Base-by-base conservation (phyloP, 2,888 invertebrate species). In the Oxyscelio sp. region DNA sequence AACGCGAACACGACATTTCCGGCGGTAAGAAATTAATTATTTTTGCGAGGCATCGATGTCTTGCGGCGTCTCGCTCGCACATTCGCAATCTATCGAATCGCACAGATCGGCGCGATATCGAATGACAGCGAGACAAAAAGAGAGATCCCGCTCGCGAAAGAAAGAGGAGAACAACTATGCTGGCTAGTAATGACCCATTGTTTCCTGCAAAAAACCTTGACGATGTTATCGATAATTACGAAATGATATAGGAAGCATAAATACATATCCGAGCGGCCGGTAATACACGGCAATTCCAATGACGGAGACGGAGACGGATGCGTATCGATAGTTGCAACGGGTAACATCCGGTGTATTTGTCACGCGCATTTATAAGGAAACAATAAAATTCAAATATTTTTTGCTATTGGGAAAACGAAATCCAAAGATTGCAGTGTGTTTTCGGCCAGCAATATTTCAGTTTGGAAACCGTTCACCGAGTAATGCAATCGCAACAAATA, bases 221-320 rank as follows among this genome's bases (percentile, higher is more conserved):
- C 92, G 93, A 93, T 94, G 92, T 93, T 93, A 93, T 93, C 93
- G 94, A 94, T 93, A 94, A 94, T 94, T 93, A 92, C 93, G 90
- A 92, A 94, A 93, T 93, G 93, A 94, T 94, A 94, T 91, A 92
- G 92, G 91, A 92, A 92, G 91, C 92, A 91, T 92, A 92, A 94
- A 92, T 93, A 93, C 90, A 91, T 92, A 92, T 92, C 91, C 89
- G 90, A 89, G 89, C 85, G 82, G 66, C 80, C 87, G 77, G 83
- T 90, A 91, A 90, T 90, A 90, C 90, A 90, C 87, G 89, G 89
- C 88, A 87, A 87, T 89, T 89, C 87, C 83, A 87, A 90, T 89
- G 89, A 88, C 87, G 85, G 80, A 85, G 86, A 85, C 90, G 91
- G 91, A 89, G n/a, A n/a, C n/a, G n/a, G n/a, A n/a, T 89, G 87